Evolutionary conservation across 2,797 vertebrate genomes (phyloP).

Genomic region (Aythya fuligula): DNA sequence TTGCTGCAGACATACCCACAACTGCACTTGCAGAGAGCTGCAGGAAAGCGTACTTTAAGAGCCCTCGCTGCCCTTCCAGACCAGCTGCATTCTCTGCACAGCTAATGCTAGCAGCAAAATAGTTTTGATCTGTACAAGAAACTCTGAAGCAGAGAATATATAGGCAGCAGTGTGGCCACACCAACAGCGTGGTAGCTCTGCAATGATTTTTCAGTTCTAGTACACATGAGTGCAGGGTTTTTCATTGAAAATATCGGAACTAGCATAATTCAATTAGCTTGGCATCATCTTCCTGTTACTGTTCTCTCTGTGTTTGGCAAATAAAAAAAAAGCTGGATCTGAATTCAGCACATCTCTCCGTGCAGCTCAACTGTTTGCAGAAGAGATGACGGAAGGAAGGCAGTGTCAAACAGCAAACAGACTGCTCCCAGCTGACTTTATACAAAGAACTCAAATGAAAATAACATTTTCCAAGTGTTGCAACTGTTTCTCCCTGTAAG

Average conservation of each 20-base stretch:
- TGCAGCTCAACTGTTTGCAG: not conserved
- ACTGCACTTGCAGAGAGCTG: not conserved
- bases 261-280: not conserved
- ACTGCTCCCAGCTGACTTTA: not conserved
- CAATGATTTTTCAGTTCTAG: not conserved
- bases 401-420: not conserved
- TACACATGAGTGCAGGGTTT: not conserved
- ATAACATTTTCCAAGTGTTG: not conserved
- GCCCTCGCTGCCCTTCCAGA: not conserved
- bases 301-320: not conserved
- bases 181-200: not conserved
- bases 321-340: rapidly evolving
- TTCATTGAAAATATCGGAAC: not conserved
- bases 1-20: not conserved
- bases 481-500: not conserved
- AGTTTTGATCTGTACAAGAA: not conserved
- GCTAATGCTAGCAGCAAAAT: not conserved
- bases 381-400: not conserved
- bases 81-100: not conserved
- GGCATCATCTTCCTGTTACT: not conserved
- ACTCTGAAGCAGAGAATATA: not conserved
- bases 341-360: not conserved
- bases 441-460: not conserved
- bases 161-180: not conserved
- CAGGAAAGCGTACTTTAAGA: not conserved